Conservation (phyloP, 1,140 invertebrate species). For the Pachypsylla venusta region DNA sequence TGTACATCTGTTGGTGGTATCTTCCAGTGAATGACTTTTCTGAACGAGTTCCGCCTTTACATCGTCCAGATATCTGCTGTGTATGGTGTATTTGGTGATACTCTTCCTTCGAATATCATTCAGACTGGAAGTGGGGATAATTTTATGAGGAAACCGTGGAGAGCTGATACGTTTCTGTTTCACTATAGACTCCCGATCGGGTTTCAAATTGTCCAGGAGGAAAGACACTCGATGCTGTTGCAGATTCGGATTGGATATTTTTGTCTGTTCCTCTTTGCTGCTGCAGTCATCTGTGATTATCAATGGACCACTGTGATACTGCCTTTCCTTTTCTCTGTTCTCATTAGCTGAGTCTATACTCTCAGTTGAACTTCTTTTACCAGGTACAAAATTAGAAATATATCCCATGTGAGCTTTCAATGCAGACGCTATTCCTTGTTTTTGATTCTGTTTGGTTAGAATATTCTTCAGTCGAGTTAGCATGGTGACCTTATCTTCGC, state of each 20-base stretch:
- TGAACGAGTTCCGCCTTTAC: no score
- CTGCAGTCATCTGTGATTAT: background rate
- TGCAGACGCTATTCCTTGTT: background rate
- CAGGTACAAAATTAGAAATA: background rate
- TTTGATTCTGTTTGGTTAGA: background rate
- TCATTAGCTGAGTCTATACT: background rate
- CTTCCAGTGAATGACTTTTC: background rate
- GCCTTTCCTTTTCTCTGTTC: background rate
- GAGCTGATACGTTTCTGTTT: background rate
- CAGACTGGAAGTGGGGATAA: constrained; percentile 3
- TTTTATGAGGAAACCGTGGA: background rate
- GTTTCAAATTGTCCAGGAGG: background rate
- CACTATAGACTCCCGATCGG: background rate
- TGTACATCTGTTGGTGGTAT: background rate
- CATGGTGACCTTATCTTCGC: constrained; percentile 1
- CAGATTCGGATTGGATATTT: no score
- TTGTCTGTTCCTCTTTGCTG: background rate
- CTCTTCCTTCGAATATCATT: background rate
- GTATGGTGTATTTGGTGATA: no score
- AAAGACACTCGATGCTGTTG: constrained; percentile 3
- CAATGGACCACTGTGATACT: background rate
- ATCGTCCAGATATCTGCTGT: background rate
- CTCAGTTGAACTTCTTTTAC: background rate
- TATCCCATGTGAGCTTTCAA: background rate
- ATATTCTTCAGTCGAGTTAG: background rate